Evolutionary conservation across 2,797 vertebrate genomes (phyloP), one percentile per base, ranked within the genome.

Genomic region (Alectoris magna): DNA sequence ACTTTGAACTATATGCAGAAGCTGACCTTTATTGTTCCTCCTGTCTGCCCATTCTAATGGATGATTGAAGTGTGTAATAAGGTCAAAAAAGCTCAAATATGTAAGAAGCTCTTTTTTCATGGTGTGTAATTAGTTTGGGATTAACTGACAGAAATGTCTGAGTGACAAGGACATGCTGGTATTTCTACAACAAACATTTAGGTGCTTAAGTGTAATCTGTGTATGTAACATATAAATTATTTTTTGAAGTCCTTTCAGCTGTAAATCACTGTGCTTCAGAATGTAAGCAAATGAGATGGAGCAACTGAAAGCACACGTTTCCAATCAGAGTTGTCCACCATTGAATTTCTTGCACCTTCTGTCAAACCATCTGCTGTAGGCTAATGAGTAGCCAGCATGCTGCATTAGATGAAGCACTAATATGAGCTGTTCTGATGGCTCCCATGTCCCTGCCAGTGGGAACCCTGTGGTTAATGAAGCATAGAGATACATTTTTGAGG

Each of bases 341-440:
- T 91, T 2, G 0, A 93, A 89, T 96, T 96, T 95, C 70, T 96
- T 91, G 56, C 92, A 84, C 96, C 96, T 96, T 95, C 95, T 96
- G 95, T 96, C 82, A 88, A 94, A 34, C 95, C 96, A 96, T 96
- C 95, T 96, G 95, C 78, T 51, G 7, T 76, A 80, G 59, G 73
- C 91, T 96, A 93, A 93, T 95, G 87, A 95, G 76, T 59, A 95
- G 84, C 29, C 72, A 95, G 69, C 1, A 0, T 43, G 51, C 88
- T 89, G 79, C 46, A 92, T 89, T 72, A 84, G 91, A 93, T 91
- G 82, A 72, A 94, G 78, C 72, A 60, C 84, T 85, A 5, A 4
- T 43, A 23, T 60, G 82, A 94, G 84, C 70, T 89, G 90, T 95
- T 94, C 93, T 83, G 94, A 94, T 94, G 87, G 87, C 79, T 94